Evolutionary conservation across 2,113 vertebrate species (phyloP).

Genomic region (Oncorhynchus nerka): DNA sequence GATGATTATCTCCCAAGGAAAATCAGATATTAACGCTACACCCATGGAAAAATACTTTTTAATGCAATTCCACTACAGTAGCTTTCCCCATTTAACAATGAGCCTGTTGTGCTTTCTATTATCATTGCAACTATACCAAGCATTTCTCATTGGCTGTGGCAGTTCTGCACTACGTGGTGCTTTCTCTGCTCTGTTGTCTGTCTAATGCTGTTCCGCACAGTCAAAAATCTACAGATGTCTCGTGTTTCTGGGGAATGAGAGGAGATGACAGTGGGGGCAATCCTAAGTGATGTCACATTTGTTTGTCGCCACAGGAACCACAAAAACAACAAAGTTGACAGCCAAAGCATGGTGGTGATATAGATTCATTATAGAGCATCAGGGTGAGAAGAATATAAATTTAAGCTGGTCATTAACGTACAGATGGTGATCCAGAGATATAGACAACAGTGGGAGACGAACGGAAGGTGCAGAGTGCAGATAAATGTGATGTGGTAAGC

Average conservation of each 20-base stretch:
- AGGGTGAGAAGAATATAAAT: conserved; percentile 25
- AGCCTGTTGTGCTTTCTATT: too few relatives aligned
- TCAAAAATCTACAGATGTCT: conserved; percentile 14
- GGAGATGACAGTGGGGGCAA: background rate
- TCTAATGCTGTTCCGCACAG: conserved; percentile 5
- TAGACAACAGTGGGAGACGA: background rate
- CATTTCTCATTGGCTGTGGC: too few relatives aligned
- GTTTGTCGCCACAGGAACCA: conserved; percentile 11
- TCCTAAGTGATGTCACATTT: conserved; percentile 8
- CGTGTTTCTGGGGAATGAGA: conserved; percentile 6
- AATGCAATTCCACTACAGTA: too few relatives aligned
- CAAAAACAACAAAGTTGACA: conserved; percentile 35
- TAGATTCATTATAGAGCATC: conserved; percentile 24
- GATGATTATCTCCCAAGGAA: too few relatives aligned
- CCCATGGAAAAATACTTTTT: too few relatives aligned
- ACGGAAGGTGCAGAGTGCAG: conserved; percentile 9
- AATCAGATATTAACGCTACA: too few relatives aligned
- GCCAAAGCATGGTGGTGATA: conserved; percentile 32
- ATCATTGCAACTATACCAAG: too few relatives aligned
- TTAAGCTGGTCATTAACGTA: conserved; percentile 18
- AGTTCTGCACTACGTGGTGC: too few relatives aligned
- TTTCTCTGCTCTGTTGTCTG: too few relatives aligned
- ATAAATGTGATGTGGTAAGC: conserved; percentile 47
- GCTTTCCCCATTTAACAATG: too few relatives aligned
- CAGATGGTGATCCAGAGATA: conserved; percentile 30